Conservation (phyloP, 1,140 invertebrate species). For the Brachionus koreanus region DNA sequence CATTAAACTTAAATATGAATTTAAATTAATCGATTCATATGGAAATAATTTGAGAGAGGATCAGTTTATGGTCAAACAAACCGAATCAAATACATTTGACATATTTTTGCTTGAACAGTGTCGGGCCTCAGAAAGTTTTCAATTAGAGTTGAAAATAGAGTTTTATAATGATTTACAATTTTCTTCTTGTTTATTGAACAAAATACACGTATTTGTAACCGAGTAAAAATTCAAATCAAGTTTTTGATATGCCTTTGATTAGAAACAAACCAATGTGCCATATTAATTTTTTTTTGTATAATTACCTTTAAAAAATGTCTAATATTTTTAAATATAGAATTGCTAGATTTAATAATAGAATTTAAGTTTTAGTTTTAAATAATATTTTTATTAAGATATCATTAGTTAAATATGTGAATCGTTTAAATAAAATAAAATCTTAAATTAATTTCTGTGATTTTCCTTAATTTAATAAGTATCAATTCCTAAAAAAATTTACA, state of each 20-base stretch:
- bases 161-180: constrained; percentile 45
- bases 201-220: constrained; percentile 30
- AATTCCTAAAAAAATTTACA: too few species aligned
- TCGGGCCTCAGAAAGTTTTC: constrained; percentile 67
- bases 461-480: too few species aligned
- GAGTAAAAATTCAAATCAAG: not conserved
- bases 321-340: not conserved
- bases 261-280: not conserved
- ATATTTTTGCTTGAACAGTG: constrained; percentile 63
- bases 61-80: constrained; percentile 41
- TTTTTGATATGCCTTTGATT: not conserved
- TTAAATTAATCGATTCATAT: constrained; percentile 62
- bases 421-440: too few species aligned
- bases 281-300: not conserved
- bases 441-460: too few species aligned
- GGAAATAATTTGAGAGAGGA: constrained; percentile 11
- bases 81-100: constrained; percentile 55
- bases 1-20: constrained; percentile 68
- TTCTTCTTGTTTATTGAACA: constrained; percentile 41
- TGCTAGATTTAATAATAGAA: too few species aligned
- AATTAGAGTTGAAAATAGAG: constrained; percentile 55
- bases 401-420: too few species aligned
- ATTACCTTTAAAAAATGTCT: not conserved
- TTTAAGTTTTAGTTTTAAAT: too few species aligned
- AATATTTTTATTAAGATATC: too few species aligned